These are phyloP conservation scores for Panthera leo DNA, from an alignment of 2,113 vertebrate genomes.

Conservation along the genomic window DNA sequence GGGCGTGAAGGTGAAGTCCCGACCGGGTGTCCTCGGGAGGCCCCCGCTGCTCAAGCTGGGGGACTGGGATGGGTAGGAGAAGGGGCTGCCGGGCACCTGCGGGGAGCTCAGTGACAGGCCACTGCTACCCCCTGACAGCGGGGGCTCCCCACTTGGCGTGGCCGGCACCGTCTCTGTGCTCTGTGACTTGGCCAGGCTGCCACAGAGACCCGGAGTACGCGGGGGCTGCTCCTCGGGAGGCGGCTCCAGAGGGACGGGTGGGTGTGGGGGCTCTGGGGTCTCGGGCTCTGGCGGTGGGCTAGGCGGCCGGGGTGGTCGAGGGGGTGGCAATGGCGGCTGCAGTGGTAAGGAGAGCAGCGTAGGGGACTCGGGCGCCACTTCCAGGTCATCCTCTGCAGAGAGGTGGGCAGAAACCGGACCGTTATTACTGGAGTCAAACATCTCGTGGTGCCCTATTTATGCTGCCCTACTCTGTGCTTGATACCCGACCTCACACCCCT, in stretches of 20 bases:
- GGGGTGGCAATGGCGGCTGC: conserved; percentile 47
- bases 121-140: conserved; percentile 91
- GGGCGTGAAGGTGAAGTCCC: conserved; percentile 95
- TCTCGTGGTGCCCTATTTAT: background rate
- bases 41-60: conserved; percentile 92
- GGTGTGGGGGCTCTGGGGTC: conserved; percentile 49
- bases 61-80: conserved; percentile 95
- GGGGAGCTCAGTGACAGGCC: conserved; percentile 93
- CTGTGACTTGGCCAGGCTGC: conserved; percentile 91
- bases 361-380: conserved; percentile 79
- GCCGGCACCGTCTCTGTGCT: conserved; percentile 93
- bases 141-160: conserved; percentile 93
- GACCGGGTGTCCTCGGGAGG: conserved; percentile 95
- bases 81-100: conserved; percentile 95
- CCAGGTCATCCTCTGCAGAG: conserved; percentile 81
- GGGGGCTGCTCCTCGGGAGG: conserved; percentile 93
- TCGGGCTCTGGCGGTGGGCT: conserved; percentile 83
- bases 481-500: background rate
- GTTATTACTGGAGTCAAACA: accelerated
- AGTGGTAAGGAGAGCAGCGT: conserved; percentile 30
- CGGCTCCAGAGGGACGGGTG: conserved; percentile 82
- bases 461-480: background rate
- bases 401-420: background rate
- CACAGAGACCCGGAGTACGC: conserved; percentile 92
- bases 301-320: conserved; percentile 68